Conservation (phyloP, 2,113 vertebrate species). For the Saccopteryx leptura region DNA sequence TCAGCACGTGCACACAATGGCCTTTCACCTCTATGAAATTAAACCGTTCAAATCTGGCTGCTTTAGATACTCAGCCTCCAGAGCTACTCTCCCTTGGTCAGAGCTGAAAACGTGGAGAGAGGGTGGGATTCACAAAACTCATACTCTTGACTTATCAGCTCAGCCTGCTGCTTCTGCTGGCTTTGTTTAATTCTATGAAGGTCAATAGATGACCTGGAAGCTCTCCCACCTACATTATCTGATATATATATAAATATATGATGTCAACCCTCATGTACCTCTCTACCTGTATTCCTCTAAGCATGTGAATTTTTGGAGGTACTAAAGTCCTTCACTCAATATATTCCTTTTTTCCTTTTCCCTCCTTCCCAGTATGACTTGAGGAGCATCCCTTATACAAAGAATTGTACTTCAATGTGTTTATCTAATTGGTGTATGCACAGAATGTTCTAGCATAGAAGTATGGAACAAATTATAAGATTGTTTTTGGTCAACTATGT, state of each 20-base stretch:
- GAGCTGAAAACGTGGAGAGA: neutral
- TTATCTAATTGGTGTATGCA: neutral
- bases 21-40: constrained; percentile 89
- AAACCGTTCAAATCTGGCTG: constrained; percentile 87
- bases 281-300: neutral
- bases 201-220: neutral
- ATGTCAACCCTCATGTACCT: neutral
- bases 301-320: neutral
- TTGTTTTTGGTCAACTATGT: neutral
- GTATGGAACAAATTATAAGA: neutral
- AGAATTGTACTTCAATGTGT: neutral
- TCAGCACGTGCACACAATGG: constrained; percentile 90
- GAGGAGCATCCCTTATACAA: neutral
- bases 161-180: neutral
- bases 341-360: neutral
- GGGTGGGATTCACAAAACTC: neutral
- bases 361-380: neutral
- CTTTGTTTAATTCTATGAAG: neutral
- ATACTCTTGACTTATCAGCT: neutral
- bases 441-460: neutral
- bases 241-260: neutral
- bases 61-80: neutral
- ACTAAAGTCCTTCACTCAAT: neutral
- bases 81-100: neutral
- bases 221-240: neutral